These are phyloP conservation scores for Drosophila pruinosa DNA, from an alignment of 1,140 invertebrate species.

Conservation along the genomic window DNA sequence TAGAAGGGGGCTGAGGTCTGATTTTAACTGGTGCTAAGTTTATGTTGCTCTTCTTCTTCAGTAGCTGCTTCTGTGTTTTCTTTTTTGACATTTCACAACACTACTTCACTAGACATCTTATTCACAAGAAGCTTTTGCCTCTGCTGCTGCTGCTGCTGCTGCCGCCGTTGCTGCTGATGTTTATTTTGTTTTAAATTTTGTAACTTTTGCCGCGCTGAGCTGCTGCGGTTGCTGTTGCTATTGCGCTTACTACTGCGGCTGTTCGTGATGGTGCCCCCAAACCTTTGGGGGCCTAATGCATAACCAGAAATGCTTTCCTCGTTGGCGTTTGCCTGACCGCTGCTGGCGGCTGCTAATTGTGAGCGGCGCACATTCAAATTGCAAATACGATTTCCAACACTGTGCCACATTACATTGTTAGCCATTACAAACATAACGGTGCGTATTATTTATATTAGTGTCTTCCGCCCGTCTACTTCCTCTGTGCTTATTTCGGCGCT, in stretches of 20 bases:
- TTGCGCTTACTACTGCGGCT: conserved; percentile 44
- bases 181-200: conserved; percentile 19
- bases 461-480: conserved; percentile 3
- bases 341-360: conserved; percentile 56
- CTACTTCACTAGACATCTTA: conserved; percentile 55
- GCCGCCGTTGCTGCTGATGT: conserved; percentile 38
- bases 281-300: conserved; percentile 79
- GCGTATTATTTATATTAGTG: conserved; percentile 32
- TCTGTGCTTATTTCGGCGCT: conserved; percentile 19
- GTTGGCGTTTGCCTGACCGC: conserved; percentile 56
- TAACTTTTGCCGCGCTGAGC: conserved; percentile 38
- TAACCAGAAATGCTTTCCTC: conserved; percentile 66
- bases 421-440: conserved; percentile 82
- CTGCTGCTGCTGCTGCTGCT: conserved; percentile 47
- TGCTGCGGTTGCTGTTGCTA: conserved; percentile 38
- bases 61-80: conserved; percentile 39
- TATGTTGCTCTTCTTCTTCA: conserved; percentile 46
- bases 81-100: conserved; percentile 67
- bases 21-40: conserved; percentile 54
- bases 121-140: conserved; percentile 56
- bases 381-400: conserved; percentile 74
- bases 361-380: conserved; percentile 67
- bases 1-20: conserved; percentile 29
- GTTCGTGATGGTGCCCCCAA: conserved; percentile 73
- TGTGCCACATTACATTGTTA: conserved; percentile 82